These are phyloP conservation scores for Brienomyrus longianalis DNA, from an alignment of 2,113 vertebrate genomes.

Conservation along the genomic window DNA sequence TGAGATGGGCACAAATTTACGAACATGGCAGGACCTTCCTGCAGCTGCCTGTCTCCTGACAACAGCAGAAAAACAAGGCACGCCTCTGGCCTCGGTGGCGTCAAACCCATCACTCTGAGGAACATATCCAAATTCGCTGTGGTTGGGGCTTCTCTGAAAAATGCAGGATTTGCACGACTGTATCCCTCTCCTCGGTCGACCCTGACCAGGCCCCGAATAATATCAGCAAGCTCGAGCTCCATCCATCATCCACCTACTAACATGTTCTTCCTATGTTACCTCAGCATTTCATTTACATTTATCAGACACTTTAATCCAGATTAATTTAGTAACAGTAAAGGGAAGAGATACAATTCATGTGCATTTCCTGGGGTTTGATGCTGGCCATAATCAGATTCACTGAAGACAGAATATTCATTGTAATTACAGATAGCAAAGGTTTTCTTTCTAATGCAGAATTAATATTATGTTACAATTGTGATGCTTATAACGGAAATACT, in stretches of 20 bases:
- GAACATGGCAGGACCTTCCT: not conserved
- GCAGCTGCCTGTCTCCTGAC: not conserved
- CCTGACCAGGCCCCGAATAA: slow-evolving; percentile 56
- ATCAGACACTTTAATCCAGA: not conserved
- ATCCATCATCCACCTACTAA: not conserved
- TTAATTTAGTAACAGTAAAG: not conserved
- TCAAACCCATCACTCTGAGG: slow-evolving; percentile 41
- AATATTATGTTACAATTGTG: not conserved
- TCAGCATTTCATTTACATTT: not conserved
- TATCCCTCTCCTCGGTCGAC: slow-evolving; percentile 61
- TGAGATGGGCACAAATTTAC: not conserved
- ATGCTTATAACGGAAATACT: not conserved
- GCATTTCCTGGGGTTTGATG: not conserved
- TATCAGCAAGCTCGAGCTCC: slow-evolving; percentile 38
- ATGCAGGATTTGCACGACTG: slow-evolving; percentile 61
- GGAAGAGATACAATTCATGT: not conserved
- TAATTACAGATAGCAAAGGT: not conserved
- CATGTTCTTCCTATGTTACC: not conserved
- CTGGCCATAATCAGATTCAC: not conserved
- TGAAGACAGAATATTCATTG: not conserved
- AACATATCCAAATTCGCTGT: slow-evolving; percentile 64
- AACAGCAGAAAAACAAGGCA: slow-evolving; percentile 35
- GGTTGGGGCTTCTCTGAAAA: slow-evolving; percentile 58
- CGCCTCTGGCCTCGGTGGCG: slow-evolving; percentile 40
- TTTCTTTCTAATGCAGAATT: not conserved